Percentiles rank a stretch among this genome's conserved stretches.
Evolutionary conservation across 2,888 invertebrate species (phyloP).

Genomic region (Tinea trinotella): DNA sequence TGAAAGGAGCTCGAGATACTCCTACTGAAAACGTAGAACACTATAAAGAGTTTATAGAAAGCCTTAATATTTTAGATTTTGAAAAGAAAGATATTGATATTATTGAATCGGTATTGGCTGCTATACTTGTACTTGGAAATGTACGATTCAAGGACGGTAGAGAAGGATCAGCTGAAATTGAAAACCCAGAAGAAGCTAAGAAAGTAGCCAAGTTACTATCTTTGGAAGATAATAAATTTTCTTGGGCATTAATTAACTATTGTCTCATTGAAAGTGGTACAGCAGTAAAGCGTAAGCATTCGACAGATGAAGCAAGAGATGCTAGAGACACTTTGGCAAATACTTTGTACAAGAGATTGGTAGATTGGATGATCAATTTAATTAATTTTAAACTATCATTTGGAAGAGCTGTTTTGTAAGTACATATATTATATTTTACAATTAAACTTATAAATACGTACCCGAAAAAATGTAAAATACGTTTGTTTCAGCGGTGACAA

Average conservation of each 20-base stretch:
- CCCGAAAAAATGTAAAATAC: no score
- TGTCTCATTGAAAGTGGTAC: conserved; percentile 84
- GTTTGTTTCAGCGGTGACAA: conserved; percentile 84
- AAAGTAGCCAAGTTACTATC: conserved; percentile 82
- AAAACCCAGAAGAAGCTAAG: conserved; percentile 78
- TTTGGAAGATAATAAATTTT: conserved; percentile 85
- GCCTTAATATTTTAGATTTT: conserved; percentile 79
- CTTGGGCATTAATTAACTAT: conserved; percentile 89
- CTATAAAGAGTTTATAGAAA: conserved; percentile 76
- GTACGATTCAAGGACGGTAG: conserved; percentile 80
- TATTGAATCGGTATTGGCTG: conserved; percentile 79
- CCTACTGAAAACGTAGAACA: conserved; percentile 75
- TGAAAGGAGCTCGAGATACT: conserved; percentile 76
- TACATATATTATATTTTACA: conserved; percentile 28
- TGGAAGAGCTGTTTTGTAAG: conserved; percentile 90
- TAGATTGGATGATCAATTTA: conserved; percentile 90
- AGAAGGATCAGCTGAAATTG: conserved; percentile 78
- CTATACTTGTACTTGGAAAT: conserved; percentile 85
- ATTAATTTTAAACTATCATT: conserved; percentile 89
- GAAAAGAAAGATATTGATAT: conserved; percentile 79
- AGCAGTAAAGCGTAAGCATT: conserved; percentile 78
- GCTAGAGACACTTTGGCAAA: conserved; percentile 89
- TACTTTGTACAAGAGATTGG: conserved; percentile 85
- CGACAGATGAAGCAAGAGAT: conserved; percentile 85
- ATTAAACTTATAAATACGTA: no score